Evolutionary conservation across 2,113 vertebrate species (phyloP).

Genomic region (Origma solitaria): DNA sequence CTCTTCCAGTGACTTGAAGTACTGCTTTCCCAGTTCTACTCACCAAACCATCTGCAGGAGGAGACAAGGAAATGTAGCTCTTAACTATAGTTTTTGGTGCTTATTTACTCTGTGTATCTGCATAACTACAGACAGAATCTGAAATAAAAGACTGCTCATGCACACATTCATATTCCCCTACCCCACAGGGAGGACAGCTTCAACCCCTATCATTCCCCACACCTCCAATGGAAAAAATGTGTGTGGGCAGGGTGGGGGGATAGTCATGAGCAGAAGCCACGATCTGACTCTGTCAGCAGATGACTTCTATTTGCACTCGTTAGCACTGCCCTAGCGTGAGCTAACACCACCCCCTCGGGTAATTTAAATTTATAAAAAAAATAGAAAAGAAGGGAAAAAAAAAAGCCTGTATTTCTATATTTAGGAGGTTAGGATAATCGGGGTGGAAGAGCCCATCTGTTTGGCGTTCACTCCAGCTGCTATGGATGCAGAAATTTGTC

Average conservation of each 20-base stretch:
- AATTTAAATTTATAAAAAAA: slow-evolving; percentile 75
- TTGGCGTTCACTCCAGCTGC: slow-evolving; percentile 78
- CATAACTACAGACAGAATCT: background rate
- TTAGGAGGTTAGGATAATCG: slow-evolving; percentile 81
- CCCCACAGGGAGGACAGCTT: background rate
- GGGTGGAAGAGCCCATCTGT: slow-evolving; percentile 86
- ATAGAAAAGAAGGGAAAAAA: background rate
- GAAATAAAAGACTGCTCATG: background rate
- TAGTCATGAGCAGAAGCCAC: slow-evolving; percentile 31
- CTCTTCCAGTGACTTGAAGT: background rate
- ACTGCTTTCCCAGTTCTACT: background rate
- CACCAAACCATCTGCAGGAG: background rate
- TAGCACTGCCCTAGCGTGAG: slow-evolving; percentile 74
- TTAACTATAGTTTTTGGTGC: background rate
- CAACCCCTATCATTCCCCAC: background rate
- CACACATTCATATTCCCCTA: background rate
- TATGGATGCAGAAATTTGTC: slow-evolving; percentile 69
- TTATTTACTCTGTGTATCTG: background rate
- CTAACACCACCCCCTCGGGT: slow-evolving; percentile 77
- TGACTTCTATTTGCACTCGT: slow-evolving; percentile 78
- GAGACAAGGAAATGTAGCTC: background rate
- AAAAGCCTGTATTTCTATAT: slow-evolving; percentile 77
- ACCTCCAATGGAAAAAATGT: background rate
- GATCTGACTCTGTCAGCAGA: slow-evolving; percentile 68
- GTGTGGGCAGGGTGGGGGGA: slow-evolving; percentile 6